Percentiles rank a stretch among this genome's conserved stretches.
phyloP scores from a whole-genome alignment of 2,888 invertebrate species.

The Tinea trinotella region DNA sequence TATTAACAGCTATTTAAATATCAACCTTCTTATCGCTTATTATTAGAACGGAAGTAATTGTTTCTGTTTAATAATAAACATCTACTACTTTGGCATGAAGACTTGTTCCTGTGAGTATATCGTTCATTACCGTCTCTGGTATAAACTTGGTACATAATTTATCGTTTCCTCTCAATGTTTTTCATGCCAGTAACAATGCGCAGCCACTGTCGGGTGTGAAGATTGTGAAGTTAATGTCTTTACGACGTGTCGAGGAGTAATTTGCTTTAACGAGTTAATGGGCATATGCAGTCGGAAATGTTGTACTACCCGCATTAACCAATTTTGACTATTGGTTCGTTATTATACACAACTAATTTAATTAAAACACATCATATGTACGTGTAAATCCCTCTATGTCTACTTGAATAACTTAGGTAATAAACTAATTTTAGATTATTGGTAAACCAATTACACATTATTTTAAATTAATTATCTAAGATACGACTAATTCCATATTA shows the following conservation, averaged over 20 bases:
- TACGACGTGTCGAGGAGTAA: constrained; percentile 56
- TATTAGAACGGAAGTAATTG: constrained; percentile 12
- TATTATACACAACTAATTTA: no score
- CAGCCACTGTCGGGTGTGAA: constrained; percentile 41
- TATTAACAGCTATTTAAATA: constrained; percentile 12
- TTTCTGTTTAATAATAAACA: neutral
- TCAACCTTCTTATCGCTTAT: neutral
- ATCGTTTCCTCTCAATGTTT: constrained; percentile 65
- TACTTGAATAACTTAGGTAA: no score
- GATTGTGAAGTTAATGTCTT: constrained; percentile 57
- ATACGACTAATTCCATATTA: no score
- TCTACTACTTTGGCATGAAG: neutral
- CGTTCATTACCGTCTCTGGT: constrained; percentile 56
- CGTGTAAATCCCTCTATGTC: no score
- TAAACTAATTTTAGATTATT: no score
- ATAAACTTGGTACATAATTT: constrained; percentile 66
- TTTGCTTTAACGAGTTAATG: constrained; percentile 41
- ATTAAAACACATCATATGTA: no score
- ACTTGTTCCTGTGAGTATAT: constrained; percentile 3
- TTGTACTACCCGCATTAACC: constrained; percentile 1
- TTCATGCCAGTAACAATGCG: constrained; percentile 61
- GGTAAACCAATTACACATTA: no score
- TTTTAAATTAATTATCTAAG: no score
- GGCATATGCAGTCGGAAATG: neutral
- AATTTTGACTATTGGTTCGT: no score